A percentile compares a stretch with the other conserved stretches of the same genome.
These are phyloP conservation scores for Pocillopora verrucosa DNA, from an alignment of 64 coral and sea anemone species.

Conservation along the genomic window DNA sequence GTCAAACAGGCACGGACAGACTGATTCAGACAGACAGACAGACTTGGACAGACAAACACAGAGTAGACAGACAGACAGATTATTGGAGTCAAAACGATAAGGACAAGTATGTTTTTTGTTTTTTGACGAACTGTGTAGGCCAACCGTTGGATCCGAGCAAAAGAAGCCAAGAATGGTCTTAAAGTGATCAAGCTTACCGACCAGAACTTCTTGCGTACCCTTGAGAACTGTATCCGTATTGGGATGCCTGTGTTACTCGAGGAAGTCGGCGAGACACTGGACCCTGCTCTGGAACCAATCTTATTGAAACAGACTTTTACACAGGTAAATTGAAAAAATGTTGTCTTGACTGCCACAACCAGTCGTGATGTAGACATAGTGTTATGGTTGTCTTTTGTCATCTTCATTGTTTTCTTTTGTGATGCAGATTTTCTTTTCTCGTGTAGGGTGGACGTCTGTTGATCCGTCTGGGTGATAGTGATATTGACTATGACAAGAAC, in stretches of 20 bases:
- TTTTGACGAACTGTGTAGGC: conserved; percentile 40
- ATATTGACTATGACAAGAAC: conserved; percentile 99
- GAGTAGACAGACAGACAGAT: neutral
- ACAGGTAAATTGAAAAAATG: conserved; percentile 45
- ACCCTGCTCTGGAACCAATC: conserved; percentile 95
- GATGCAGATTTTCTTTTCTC: neutral
- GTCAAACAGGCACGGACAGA: neutral
- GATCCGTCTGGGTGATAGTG: conserved; percentile 96
- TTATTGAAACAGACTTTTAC: conserved; percentile 96
- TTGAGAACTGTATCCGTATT: conserved; percentile 98
- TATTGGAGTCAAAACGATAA: no score
- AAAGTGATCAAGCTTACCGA: conserved; percentile 98
- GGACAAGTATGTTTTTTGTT: neutral
- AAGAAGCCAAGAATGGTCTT: conserved; percentile 94
- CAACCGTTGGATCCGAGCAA: conserved; percentile 97
- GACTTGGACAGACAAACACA: neutral
- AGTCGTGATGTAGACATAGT: no score
- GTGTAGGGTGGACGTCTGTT: conserved; percentile 87
- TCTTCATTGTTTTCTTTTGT: neutral
- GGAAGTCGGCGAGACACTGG: conserved; percentile 93
- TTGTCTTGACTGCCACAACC: no score
- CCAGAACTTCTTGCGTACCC: conserved; percentile 92
- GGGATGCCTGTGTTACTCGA: conserved; percentile 99
- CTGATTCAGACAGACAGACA: neutral
- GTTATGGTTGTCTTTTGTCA: neutral